phyloP scores from a whole-genome alignment of 1,140 invertebrate genomes.

The Drosophila orena region DNA sequence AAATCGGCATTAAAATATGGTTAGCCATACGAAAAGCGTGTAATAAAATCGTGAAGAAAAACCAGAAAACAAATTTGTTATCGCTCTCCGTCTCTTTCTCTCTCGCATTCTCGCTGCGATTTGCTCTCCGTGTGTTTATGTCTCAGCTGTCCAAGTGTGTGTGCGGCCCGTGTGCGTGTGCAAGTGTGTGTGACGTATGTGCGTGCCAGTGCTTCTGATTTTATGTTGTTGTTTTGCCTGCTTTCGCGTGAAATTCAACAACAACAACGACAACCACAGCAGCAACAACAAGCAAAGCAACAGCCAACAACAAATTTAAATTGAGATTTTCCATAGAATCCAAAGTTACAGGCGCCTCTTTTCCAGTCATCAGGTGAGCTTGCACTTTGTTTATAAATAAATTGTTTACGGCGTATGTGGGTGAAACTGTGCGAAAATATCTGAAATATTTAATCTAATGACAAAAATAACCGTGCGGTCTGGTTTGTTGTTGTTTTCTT shows the following conservation, averaged over 20 bases:
- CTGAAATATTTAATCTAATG: slow-evolving; percentile 68
- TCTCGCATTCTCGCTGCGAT: slow-evolving; percentile 3
- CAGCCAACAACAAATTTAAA: slow-evolving; percentile 18
- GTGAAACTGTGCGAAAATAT: slow-evolving; percentile 58
- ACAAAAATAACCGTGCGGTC: slow-evolving; percentile 58
- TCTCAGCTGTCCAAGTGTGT: slow-evolving; percentile 31
- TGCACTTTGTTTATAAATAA: slow-evolving; percentile 37
- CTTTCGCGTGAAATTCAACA: slow-evolving; percentile 49
- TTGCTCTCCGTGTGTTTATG: slow-evolving; percentile 41
- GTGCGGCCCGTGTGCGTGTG: slow-evolving; percentile 18
- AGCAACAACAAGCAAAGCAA: slow-evolving; percentile 21
- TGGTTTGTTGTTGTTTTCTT: slow-evolving; percentile 15
- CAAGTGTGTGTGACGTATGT: slow-evolving; percentile 24
- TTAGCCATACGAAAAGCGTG: slow-evolving; percentile 7
- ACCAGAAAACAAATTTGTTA: slow-evolving; percentile 37
- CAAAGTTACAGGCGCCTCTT: background rate
- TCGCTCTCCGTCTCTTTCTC: slow-evolving; percentile 17
- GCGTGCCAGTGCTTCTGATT: slow-evolving; percentile 62
- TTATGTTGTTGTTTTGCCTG: slow-evolving; percentile 63
- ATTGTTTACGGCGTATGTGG: slow-evolving; percentile 15
- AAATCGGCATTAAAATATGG: slow-evolving; percentile 21
- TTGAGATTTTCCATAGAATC: slow-evolving; percentile 26
- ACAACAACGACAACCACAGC: slow-evolving; percentile 23
- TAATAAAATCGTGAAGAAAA: slow-evolving; percentile 13
- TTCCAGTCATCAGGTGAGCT: slow-evolving; percentile 37